A percentile compares a stretch with the other conserved stretches of the same genome.
phyloP scores from a whole-genome alignment of 2,888 invertebrate genomes.

The Dromius quadrimaculatus region DNA sequence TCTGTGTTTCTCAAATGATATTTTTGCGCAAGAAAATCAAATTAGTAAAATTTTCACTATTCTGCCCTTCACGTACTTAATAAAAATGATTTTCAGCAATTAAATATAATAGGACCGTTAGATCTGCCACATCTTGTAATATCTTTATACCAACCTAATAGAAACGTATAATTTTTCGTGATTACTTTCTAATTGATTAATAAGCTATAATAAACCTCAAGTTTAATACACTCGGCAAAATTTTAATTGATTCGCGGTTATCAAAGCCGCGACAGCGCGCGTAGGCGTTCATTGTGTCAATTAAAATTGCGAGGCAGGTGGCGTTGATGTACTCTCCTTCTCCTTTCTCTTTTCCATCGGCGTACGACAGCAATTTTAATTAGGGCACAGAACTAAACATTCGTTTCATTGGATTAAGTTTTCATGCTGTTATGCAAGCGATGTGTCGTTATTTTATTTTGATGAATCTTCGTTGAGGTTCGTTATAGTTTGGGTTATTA shows the following conservation, averaged over 20 bases:
- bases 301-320: constrained; percentile 46
- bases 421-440: constrained; percentile 18
- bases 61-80: no score
- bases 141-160: no score
- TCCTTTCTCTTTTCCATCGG: constrained; percentile 4
- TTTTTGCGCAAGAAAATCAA: no score
- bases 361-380: constrained; percentile 24
- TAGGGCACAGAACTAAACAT: constrained; percentile 9
- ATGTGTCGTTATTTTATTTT: constrained; percentile 8
- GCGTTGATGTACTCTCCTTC: constrained; percentile 18
- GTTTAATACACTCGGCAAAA: constrained; percentile 30
- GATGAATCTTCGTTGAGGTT: constrained; percentile 20
- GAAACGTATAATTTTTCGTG: constrained; percentile 33
- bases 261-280: constrained; percentile 17
- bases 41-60: no score
- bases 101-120: no score
- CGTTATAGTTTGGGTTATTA: constrained; percentile 33
- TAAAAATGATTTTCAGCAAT: no score
- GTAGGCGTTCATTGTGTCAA: constrained; percentile 50
- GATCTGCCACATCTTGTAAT: no score
- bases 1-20: no score
- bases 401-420: constrained; percentile 1
- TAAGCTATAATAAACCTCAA: constrained; percentile 28
- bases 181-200: constrained; percentile 27
- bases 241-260: constrained; percentile 42